Base-by-base conservation (phyloP, 1,140 invertebrate species). In the Doryteuthis pealeii region DNA sequence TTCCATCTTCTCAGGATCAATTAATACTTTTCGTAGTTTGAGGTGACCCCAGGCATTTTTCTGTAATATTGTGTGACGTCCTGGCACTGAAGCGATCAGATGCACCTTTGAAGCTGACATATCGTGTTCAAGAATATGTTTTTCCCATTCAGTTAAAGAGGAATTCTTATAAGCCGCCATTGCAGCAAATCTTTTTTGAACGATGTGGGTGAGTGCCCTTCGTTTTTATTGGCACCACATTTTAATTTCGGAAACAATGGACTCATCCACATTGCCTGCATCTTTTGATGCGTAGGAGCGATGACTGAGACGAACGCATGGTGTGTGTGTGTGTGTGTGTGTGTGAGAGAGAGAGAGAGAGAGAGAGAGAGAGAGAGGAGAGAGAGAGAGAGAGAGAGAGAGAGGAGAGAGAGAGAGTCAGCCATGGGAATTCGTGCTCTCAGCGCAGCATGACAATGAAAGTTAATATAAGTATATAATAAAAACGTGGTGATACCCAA, bases 41-140 rank as follows among this genome's bases (percentile, higher is more conserved):
- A 91, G 89, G 82, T 96, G 91, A 3, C 95, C 85, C 95, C 95
- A 92, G 69, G 74, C 74, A 65, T 78, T 80, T 72, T 87, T 88
- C 22, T 81, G 83, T 5, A 90, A 86, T 1, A 91, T 92, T 58
- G 90, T 90, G 83, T 96, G 93, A 67, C 92, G 91, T 0, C 95
- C 95, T 33, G 96, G 96, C 2, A 92, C 90, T 3, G 95, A 97
- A 0, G 91, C 92, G 70, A 97, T 89, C 35, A 98, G 91, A 84
- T 93, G 94, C 0, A 97, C 96, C 94, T 93, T 96, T 45, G 95
- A 91, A 71, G 89, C 83, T 67, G 93, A 93, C 85, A 96, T 95
- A 85, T 99, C 93, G 71, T 92, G 91, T 67, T 89, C 88, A 79
- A 91, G 89, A n/a, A 98, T 90, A 54, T 91, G 87, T 12, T 92